Evolutionary conservation across 2,113 vertebrate genomes (phyloP).

Genomic region (Hyla sarda): DNA sequence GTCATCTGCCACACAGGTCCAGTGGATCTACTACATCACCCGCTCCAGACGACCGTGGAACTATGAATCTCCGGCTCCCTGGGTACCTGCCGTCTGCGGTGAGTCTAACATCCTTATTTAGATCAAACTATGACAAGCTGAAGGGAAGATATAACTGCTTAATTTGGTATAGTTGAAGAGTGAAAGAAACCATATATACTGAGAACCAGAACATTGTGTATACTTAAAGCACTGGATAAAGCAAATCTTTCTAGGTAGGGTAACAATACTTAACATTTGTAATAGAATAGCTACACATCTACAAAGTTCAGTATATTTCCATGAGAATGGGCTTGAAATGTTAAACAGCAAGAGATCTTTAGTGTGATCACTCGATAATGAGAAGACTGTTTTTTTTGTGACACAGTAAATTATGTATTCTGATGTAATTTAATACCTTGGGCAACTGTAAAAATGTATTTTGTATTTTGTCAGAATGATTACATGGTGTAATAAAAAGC

Average conservation of each 20-base stretch:
- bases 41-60: too few relatives aligned
- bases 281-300: not conserved
- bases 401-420: slow-evolving; percentile 28
- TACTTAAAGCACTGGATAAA: too few relatives aligned
- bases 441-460: not conserved
- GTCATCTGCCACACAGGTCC: too few relatives aligned
- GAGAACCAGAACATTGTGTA: not conserved
- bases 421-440: slow-evolving; percentile 33
- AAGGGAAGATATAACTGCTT: not conserved
- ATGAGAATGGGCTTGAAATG: not conserved
- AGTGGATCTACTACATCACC: too few relatives aligned
- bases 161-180: not conserved
- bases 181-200: not conserved
- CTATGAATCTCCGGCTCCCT: too few relatives aligned
- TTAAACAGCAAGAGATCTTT: slow-evolving; percentile 8
- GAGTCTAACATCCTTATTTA: too few relatives aligned
- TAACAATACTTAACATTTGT: not conserved
- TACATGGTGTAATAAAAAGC: not conserved
- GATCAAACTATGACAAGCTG: too few relatives aligned
- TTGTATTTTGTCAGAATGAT: slow-evolving; percentile 25
- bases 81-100: too few relatives aligned
- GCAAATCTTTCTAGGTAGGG: not conserved
- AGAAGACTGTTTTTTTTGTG: not conserved
- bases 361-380: slow-evolving; percentile 24
- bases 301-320: not conserved